Conservation (phyloP, 2,113 vertebrate genomes). For the Rattus norvegicus region GRCr8 NC_086036.1:46394001-46394500, state of each 20-base stretch:
- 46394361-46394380: background rate
- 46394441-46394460: conserved; percentile 33
- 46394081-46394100: background rate
- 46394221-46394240: background rate
- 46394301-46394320: background rate
- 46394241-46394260: background rate
- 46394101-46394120: background rate
- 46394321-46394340: conserved; percentile 39
- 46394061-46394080: conserved; percentile 21
- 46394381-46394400: background rate
- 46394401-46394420: background rate
- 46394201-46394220: background rate
- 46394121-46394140: background rate
- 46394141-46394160: background rate
- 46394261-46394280: background rate
- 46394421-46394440: conserved; percentile 59
- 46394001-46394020: conserved; percentile 8
- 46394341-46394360: background rate
- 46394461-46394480: conserved; percentile 5
- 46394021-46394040: conserved; percentile 55
- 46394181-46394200: background rate
- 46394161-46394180: background rate
- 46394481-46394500: background rate
- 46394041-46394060: conserved; percentile 42
- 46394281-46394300: conserved; percentile 19